phyloP scores from a whole-genome alignment of 2,888 invertebrate species.

The Chirona hameri region DNA sequence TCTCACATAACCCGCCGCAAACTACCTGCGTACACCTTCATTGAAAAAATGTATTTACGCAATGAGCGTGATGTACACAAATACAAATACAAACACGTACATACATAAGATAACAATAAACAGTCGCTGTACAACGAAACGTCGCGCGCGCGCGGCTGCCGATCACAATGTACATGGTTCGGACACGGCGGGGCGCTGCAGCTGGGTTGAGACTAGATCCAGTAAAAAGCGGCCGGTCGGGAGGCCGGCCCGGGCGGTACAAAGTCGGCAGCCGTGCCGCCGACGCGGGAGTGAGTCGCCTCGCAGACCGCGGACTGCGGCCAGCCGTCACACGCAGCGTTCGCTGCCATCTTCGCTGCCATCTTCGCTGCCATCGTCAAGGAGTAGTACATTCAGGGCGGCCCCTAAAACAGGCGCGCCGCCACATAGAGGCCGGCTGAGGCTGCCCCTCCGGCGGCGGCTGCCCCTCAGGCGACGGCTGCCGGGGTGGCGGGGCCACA shows the following conservation, averaged over 20 bases:
- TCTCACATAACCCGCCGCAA: no score
- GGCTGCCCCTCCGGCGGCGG: neutral
- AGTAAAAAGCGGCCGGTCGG: neutral
- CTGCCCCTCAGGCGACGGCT: no score
- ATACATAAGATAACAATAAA: slow-evolving; percentile 8
- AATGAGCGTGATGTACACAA: slow-evolving; percentile 26
- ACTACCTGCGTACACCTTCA: slow-evolving; percentile 11
- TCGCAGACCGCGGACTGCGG: no score
- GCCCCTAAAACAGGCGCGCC: neutral
- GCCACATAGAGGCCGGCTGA: neutral
- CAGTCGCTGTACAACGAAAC: neutral
- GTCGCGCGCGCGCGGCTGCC: neutral
- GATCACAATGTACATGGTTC: neutral
- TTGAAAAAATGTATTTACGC: slow-evolving; percentile 28
- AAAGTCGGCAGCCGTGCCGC: neutral
- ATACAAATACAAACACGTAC: slow-evolving; percentile 28
- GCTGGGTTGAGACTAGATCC: neutral
- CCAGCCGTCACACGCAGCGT: no score
- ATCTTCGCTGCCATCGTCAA: no score
- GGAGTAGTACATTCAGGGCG: no score
- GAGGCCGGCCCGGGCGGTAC: neutral
- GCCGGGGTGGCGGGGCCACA: no score
- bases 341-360: no score
- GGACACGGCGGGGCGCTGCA: neutral
- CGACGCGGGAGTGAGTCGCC: no score